Evolutionary conservation across 2,888 invertebrate species (phyloP).

Genomic region (Thera britannica): DNA sequence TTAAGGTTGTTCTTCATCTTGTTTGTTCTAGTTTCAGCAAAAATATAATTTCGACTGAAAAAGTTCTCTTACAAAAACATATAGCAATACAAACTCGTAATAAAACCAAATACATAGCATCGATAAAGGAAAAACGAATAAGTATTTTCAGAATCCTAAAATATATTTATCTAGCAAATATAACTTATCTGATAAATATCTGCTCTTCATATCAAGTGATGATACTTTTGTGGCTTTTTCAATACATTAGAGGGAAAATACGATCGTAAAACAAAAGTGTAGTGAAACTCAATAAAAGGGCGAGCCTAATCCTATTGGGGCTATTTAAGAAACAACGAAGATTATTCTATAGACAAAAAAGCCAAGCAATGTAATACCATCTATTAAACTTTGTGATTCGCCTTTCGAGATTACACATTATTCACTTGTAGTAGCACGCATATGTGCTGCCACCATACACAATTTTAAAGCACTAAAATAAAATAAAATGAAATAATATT

Average conservation of each 20-base stretch:
- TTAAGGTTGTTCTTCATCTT: too few species aligned
- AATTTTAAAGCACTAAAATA: too few species aligned
- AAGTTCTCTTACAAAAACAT: too few species aligned
- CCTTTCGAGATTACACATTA: too few species aligned
- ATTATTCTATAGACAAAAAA: conserved; percentile 59
- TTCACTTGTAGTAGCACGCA: too few species aligned
- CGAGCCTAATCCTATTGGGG: conserved; percentile 68
- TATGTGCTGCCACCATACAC: too few species aligned
- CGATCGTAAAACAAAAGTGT: conserved; percentile 76
- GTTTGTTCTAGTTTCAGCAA: too few species aligned
- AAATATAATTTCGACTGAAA: too few species aligned
- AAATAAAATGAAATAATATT: too few species aligned
- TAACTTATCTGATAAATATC: conserved; percentile 34
- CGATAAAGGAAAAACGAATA: conserved; percentile 1
- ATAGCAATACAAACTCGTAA: too few species aligned
- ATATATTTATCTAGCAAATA: conserved; percentile 11
- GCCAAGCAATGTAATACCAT: not conserved
- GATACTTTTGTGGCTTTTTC: conserved; percentile 62
- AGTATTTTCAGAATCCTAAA: conserved; percentile 3
- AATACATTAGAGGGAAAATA: conserved; percentile 74
- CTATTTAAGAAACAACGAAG: conserved; percentile 70
- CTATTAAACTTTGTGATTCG: too few species aligned
- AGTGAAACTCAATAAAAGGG: conserved; percentile 74
- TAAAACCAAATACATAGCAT: too few species aligned
- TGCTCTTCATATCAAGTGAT: conserved; percentile 48